phyloP scores from a whole-genome alignment of 2,797 vertebrate genomes.

The Fundulus diaphanus region DNA sequence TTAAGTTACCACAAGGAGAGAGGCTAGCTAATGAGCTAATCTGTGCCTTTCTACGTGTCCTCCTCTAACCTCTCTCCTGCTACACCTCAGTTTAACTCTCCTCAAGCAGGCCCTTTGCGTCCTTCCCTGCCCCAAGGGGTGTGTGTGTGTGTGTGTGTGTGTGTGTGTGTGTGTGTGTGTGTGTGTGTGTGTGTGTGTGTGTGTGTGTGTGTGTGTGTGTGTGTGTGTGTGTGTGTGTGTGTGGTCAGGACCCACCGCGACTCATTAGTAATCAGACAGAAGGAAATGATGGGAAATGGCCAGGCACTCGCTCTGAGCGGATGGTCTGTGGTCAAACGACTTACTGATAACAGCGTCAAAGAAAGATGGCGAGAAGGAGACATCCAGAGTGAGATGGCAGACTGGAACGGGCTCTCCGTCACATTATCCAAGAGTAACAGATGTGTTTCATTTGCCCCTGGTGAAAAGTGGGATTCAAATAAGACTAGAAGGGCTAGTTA shows the following conservation, averaged over 20 bases:
- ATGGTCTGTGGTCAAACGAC: conserved; percentile 9
- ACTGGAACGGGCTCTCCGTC: not conserved
- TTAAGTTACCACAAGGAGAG: too few relatives aligned
- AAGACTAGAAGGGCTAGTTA: not conserved
- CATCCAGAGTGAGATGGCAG: not conserved
- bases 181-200: conserved; percentile 73
- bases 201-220: too few relatives aligned
- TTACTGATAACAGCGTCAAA: not conserved
- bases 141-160: too few relatives aligned
- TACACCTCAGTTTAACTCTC: conserved; percentile 51
- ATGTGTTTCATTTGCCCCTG: not conserved
- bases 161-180: conserved; percentile 82
- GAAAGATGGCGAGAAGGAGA: not conserved
- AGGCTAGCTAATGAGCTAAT: too few relatives aligned
- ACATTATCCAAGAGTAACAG: not conserved
- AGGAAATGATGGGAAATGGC: conserved; percentile 69
- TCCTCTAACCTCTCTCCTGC: conserved; percentile 12
- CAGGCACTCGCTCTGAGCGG: conserved; percentile 20
- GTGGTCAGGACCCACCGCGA: conserved; percentile 64
- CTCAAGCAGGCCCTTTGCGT: conserved; percentile 19
- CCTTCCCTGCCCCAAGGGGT: conserved; percentile 48
- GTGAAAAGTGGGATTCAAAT: not conserved
- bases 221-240: conserved; percentile 73
- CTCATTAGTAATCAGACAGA: conserved; percentile 49
- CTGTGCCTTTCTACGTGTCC: too few relatives aligned